Percentiles rank a stretch among this genome's conserved stretches.
Evolutionary conservation across 53 echinoderm and acorn worm species (phyloP).

Genomic region (Glandiceps talaboti): DNA sequence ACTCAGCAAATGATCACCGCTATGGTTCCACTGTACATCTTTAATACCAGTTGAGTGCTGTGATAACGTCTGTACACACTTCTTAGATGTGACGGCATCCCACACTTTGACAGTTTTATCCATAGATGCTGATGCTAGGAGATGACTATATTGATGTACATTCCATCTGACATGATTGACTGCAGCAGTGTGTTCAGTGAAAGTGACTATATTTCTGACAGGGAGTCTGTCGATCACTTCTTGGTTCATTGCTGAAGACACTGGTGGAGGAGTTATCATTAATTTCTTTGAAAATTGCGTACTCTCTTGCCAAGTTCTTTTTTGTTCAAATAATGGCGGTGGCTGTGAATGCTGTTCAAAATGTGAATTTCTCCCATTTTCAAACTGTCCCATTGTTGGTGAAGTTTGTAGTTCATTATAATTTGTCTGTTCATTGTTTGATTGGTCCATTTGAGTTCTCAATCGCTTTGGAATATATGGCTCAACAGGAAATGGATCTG

Average conservation of each 20-base stretch:
- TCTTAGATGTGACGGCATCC: conserved; percentile 28
- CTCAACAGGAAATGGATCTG: too few relatives aligned
- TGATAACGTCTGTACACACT: conserved; percentile 49
- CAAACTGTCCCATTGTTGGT: too few relatives aligned
- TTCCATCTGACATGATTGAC: conserved; percentile 72
- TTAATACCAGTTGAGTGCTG: conserved; percentile 75
- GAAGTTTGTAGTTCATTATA: too few relatives aligned
- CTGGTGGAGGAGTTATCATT: too few relatives aligned
- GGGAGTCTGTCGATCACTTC: conserved; percentile 34
- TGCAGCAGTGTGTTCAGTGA: conserved; percentile 30
- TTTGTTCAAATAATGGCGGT: too few relatives aligned
- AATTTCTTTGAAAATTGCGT: too few relatives aligned
- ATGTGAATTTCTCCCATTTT: too few relatives aligned
- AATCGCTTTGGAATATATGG: background rate
- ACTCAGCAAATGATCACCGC: conserved; percentile 55
- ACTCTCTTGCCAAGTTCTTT: too few relatives aligned
- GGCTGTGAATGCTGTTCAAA: too few relatives aligned
- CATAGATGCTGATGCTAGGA: conserved; percentile 63
- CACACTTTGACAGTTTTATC: conserved; percentile 59
- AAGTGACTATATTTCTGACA: background rate
- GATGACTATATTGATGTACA: conserved; percentile 55
- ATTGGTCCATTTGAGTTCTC: background rate
- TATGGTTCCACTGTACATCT: conserved; percentile 66
- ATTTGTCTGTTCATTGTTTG: background rate
- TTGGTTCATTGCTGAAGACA: too few relatives aligned